A percentile compares a stretch with the other conserved stretches of the same genome.
phyloP scores from a whole-genome alignment of 2,888 invertebrate species.

The Strigamia maritima region DNA sequence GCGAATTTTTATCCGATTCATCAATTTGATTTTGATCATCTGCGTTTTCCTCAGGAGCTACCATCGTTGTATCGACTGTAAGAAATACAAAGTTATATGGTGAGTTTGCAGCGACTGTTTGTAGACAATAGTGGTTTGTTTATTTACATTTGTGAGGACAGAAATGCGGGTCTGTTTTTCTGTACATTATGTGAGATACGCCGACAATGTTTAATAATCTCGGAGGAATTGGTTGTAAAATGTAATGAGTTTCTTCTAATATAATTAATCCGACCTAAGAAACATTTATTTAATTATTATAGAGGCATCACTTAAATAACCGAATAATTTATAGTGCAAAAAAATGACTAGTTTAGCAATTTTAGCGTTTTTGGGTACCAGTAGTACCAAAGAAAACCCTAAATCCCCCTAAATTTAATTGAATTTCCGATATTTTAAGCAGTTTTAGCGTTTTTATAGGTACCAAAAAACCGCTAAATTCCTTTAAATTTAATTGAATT shows the following conservation, averaged over 20 bases:
- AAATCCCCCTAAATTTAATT: too few species aligned
- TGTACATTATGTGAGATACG: background rate
- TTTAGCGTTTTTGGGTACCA: too few species aligned
- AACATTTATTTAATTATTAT: background rate
- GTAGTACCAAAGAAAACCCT: too few species aligned
- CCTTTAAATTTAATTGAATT: too few species aligned
- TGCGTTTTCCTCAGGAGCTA: background rate
- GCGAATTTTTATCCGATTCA: background rate
- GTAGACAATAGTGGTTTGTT: too few species aligned
- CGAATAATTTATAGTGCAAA: too few species aligned
- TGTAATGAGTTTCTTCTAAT: background rate
- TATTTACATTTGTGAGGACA: background rate
- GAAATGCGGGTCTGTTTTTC: background rate
- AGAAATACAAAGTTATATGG: background rate
- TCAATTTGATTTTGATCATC: background rate
- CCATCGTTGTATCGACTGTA: background rate
- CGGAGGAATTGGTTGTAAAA: background rate
- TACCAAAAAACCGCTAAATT: too few species aligned
- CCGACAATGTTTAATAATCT: background rate
- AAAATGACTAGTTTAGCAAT: too few species aligned
- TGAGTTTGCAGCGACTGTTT: too few species aligned
- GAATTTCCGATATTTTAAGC: too few species aligned
- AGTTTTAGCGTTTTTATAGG: too few species aligned
- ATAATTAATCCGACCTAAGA: conserved; percentile 1
- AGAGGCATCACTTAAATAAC: too few species aligned